These are phyloP conservation scores for Xerus rutilus DNA, from an alignment of 2,797 vertebrate genomes.

Conservation along the genomic window DNA sequence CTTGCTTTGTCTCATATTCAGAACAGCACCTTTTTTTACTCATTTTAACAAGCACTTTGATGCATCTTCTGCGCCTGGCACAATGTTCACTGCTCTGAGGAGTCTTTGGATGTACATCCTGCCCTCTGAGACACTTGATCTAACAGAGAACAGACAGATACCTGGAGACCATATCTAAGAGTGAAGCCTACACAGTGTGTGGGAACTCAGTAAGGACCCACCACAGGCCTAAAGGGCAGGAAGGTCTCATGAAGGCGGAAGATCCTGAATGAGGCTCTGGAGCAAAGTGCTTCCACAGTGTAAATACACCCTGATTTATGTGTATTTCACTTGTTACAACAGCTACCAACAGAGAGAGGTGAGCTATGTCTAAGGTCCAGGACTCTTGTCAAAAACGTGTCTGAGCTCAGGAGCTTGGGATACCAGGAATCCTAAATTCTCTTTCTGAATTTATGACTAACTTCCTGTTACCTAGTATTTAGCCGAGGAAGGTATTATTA, in stretches of 20 bases:
- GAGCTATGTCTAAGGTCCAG: background rate
- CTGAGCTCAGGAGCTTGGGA: background rate
- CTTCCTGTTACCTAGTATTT: background rate
- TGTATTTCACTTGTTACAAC: background rate
- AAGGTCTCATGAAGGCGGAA: background rate
- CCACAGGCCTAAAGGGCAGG: background rate
- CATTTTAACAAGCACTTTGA: conserved; percentile 14
- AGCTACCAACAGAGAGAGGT: background rate
- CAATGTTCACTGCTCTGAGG: background rate
- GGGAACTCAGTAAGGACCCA: background rate
- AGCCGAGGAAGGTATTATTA: background rate
- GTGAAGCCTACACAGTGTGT: background rate
- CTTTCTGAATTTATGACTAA: background rate
- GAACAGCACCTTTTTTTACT: conserved; percentile 14
- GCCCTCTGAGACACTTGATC: background rate
- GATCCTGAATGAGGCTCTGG: background rate
- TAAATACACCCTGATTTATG: background rate
- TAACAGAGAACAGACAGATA: background rate
- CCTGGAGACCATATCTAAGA: conserved; percentile 18
- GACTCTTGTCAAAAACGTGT: background rate
- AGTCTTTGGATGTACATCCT: background rate
- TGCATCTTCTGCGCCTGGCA: background rate
- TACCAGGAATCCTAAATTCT: background rate
- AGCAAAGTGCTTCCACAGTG: background rate
- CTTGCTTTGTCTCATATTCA: conserved; percentile 7